Percentiles rank a stretch among this genome's conserved stretches.
These are phyloP conservation scores for Ciconia boyciana DNA, from an alignment of 2,113 vertebrate genomes.

Conservation along the genomic window DNA sequence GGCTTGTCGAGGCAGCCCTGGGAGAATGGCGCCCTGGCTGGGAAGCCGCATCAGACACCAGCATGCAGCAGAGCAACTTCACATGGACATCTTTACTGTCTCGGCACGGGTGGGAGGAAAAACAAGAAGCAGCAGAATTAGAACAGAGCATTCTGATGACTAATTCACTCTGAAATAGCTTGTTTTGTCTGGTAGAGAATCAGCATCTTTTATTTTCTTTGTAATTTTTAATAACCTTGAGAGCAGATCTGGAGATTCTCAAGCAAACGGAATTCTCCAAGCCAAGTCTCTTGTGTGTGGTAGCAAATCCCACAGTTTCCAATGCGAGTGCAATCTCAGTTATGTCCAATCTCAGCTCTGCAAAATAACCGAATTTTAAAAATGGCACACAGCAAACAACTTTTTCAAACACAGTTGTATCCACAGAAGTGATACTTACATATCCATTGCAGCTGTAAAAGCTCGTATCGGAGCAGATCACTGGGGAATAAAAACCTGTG, in stretches of 20 bases:
- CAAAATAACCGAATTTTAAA: background rate
- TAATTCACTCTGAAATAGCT: slow-evolving; percentile 46
- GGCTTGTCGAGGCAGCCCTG: background rate
- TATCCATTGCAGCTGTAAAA: background rate
- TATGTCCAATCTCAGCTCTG: background rate
- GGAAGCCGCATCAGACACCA: rapidly evolving
- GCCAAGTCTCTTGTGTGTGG: background rate
- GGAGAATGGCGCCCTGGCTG: background rate
- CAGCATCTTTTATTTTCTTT: slow-evolving; percentile 54
- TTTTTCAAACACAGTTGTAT: background rate
- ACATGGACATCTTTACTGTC: rapidly evolving
- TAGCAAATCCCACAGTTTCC: background rate
- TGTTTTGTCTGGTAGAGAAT: slow-evolving; percentile 60
- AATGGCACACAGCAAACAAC: background rate
- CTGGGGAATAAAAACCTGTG: background rate
- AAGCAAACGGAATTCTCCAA: background rate
- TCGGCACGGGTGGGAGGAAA: background rate
- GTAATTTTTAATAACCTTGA: slow-evolving; percentile 37
- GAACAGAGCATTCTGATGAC: slow-evolving; percentile 33
- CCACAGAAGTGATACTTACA: background rate
- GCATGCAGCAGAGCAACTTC: rapidly evolving
- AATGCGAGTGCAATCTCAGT: background rate
- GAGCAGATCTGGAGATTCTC: slow-evolving; percentile 56
- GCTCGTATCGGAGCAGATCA: rapidly evolving
- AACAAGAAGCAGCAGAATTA: background rate